These are phyloP conservation scores for Merodon equestris DNA, from an alignment of 2,888 invertebrate genomes.

Conservation along the genomic window DNA sequence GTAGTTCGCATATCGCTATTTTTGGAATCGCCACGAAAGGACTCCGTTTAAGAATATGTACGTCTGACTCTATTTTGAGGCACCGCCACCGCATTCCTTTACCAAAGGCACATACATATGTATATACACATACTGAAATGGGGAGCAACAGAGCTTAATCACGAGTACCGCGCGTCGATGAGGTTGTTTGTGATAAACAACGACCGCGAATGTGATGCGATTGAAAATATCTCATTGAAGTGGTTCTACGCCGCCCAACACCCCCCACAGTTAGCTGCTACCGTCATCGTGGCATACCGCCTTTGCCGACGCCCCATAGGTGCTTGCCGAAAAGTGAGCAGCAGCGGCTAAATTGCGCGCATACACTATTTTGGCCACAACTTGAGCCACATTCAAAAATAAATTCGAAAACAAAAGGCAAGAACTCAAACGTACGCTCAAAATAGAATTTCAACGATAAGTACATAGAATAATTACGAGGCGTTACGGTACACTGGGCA, in stretches of 20 bases:
- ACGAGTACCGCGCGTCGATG: slow-evolving; percentile 38
- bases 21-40: slow-evolving; percentile 59
- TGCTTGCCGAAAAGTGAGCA: not conserved
- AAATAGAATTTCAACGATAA: slow-evolving; percentile 47
- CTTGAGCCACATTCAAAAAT: slow-evolving; percentile 42
- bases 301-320: slow-evolving; percentile 46
- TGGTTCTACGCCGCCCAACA: slow-evolving; percentile 26
- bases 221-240: slow-evolving; percentile 67
- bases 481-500: not conserved
- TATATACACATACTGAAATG: slow-evolving; percentile 14
- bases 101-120: slow-evolving; percentile 29
- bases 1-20: slow-evolving; percentile 43
- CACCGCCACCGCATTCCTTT: slow-evolving; percentile 45
- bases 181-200: slow-evolving; percentile 57
- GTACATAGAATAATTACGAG: slow-evolving; percentile 14
- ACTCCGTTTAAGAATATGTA: slow-evolving; percentile 61
- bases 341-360: slow-evolving; percentile 52
- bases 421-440: slow-evolving; percentile 39
- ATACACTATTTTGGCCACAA: slow-evolving; percentile 67
- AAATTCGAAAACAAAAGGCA: no score
- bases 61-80: slow-evolving; percentile 58
- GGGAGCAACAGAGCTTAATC: slow-evolving; percentile 34
- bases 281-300: not conserved
- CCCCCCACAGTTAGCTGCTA: not conserved
- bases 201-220: slow-evolving; percentile 67